Evolutionary conservation across 2,888 invertebrate species (phyloP).

Genomic region (Thymelicus acteon): DNA sequence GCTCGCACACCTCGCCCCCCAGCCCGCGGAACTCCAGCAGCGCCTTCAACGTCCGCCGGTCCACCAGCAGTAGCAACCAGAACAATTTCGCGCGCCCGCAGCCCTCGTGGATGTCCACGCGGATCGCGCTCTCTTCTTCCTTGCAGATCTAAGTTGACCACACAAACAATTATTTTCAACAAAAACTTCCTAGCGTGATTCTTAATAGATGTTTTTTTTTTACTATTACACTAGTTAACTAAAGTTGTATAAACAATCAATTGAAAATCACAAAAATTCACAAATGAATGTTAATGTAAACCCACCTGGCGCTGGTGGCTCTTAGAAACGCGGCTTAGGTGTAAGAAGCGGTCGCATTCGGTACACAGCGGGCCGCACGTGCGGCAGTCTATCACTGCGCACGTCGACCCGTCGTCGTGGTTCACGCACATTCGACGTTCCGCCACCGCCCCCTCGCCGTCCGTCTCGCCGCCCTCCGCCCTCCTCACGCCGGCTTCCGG

Average conservation of each 20-base stretch:
- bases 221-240: too few species aligned
- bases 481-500: background rate
- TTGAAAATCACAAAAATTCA: background rate
- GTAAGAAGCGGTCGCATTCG: slow-evolving; percentile 98
- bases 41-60: slow-evolving; percentile 96
- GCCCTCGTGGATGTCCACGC: slow-evolving; percentile 98
- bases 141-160: slow-evolving; percentile 90
- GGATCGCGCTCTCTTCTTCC: slow-evolving; percentile 97
- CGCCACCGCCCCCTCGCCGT: slow-evolving; percentile 45
- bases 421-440: slow-evolving; percentile 94
- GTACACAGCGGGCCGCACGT: slow-evolving; percentile 96
- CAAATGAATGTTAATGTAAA: background rate
- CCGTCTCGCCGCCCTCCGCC: background rate
- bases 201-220: too few species aligned
- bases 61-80: slow-evolving; percentile 97
- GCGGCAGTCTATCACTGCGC: slow-evolving; percentile 96
- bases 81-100: slow-evolving; percentile 98
- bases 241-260: too few species aligned
- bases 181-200: background rate
- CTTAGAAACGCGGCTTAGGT: slow-evolving; percentile 94
- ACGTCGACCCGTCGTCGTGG: slow-evolving; percentile 97
- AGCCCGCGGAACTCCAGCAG: slow-evolving; percentile 94
- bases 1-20: slow-evolving; percentile 62
- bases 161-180: background rate
- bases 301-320: slow-evolving; percentile 92